phyloP scores from a whole-genome alignment of 2,888 invertebrate genomes.

The Hypomecis atomaria region DNA sequence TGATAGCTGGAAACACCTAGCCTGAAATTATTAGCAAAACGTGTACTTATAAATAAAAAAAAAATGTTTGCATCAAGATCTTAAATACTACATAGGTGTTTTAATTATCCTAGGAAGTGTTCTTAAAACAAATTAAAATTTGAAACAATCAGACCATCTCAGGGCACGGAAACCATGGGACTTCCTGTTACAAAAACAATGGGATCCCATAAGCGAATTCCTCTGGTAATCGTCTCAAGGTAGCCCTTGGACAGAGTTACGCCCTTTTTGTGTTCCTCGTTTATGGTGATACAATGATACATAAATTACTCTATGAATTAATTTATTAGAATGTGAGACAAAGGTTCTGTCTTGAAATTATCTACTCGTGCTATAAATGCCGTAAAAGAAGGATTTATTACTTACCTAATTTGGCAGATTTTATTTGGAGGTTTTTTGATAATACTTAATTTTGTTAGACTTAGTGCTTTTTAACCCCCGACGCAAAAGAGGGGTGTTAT shows the following conservation, averaged over 20 bases:
- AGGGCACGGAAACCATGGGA: constrained; percentile 9
- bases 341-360: constrained; percentile 1
- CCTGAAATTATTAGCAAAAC: too few species aligned
- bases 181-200: constrained; percentile 17
- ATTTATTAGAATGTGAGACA: constrained; percentile 2
- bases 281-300: constrained; percentile 12
- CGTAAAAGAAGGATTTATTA: too few species aligned
- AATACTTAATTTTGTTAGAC: too few species aligned
- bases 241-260: constrained; percentile 14
- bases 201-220: constrained; percentile 16
- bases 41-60: too few species aligned
- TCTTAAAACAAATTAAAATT: constrained; percentile 8
- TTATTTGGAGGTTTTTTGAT: too few species aligned
- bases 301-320: constrained; percentile 10
- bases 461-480: too few species aligned
- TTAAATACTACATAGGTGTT: too few species aligned
- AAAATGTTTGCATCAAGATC: too few species aligned
- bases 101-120: background rate
- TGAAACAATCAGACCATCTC: constrained; percentile 14
- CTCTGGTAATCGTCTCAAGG: constrained; percentile 13
- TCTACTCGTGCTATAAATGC: too few species aligned
- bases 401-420: too few species aligned
- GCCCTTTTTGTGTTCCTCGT: constrained; percentile 16
- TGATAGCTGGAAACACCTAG: too few species aligned
- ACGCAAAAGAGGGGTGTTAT: too few species aligned